phyloP scores from a whole-genome alignment of 2,797 vertebrate species.

The Neomorphus geoffroyi region DNA sequence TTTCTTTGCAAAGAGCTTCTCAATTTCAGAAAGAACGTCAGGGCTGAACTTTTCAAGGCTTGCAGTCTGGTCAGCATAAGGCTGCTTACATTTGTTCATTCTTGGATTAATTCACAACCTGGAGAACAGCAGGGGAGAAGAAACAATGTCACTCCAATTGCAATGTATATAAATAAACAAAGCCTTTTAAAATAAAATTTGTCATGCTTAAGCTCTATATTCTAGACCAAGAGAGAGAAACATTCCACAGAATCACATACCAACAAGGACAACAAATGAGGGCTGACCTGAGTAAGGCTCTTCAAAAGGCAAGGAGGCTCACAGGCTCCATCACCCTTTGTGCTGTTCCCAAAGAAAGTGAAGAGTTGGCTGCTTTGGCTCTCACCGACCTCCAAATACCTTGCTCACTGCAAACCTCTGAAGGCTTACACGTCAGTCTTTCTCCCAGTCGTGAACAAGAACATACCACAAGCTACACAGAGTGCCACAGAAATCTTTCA shows the following conservation, averaged over 20 bases:
- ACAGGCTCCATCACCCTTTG: neutral
- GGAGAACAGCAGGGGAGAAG: neutral
- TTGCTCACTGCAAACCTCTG: neutral
- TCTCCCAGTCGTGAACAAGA: neutral
- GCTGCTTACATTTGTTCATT: conserved; percentile 73
- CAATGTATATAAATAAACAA: neutral
- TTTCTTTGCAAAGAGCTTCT: conserved; percentile 86
- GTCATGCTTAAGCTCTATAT: neutral
- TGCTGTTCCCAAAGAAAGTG: neutral
- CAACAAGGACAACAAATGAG: neutral
- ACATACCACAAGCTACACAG: neutral
- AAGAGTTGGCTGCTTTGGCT: neutral
- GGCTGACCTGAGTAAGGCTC: neutral
- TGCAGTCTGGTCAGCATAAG: neutral
- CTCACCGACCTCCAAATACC: neutral
- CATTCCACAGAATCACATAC: neutral
- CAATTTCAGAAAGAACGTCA: conserved; percentile 79
- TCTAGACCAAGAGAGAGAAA: neutral
- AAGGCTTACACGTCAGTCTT: neutral
- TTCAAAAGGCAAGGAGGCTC: neutral
- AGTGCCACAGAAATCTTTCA: neutral
- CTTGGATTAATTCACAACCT: conserved; percentile 62
- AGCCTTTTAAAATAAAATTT: neutral
- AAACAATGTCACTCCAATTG: neutral
- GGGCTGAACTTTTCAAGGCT: conserved; percentile 67